Percentiles rank a stretch among this genome's conserved stretches.
Conservation (phyloP, 2,797 vertebrate genomes). For the Takifugu ocellatus region DNA sequence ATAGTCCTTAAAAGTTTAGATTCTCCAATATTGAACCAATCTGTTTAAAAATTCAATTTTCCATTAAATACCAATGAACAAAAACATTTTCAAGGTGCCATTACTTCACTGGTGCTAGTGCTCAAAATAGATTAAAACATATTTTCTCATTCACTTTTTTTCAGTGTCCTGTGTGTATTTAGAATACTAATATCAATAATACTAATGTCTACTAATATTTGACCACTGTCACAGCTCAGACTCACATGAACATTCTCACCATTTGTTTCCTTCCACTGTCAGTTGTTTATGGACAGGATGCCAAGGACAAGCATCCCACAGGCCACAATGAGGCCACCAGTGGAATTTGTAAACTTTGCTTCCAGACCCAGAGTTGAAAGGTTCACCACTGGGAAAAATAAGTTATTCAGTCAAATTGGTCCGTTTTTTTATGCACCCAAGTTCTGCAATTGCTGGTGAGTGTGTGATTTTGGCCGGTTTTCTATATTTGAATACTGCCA, state of each 20-base stretch:
- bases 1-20: too few species aligned
- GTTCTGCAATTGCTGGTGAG: background rate
- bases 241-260: slow-evolving; percentile 16
- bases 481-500: slow-evolving; percentile 14
- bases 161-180: too few species aligned
- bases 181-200: too few species aligned
- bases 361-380: slow-evolving; percentile 28
- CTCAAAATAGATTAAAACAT: too few species aligned
- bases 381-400: background rate
- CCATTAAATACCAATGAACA: too few species aligned
- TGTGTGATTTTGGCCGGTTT: background rate
- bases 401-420: background rate
- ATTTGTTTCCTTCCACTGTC: slow-evolving; percentile 12
- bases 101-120: too few species aligned
- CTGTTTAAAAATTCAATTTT: too few species aligned
- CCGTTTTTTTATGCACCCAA: background rate
- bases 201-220: too few species aligned
- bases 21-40: too few species aligned
- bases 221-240: background rate
- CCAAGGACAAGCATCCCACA: slow-evolving; percentile 31
- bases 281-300: slow-evolving; percentile 31
- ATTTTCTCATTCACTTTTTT: too few species aligned
- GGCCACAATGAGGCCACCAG: slow-evolving; percentile 9
- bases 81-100: too few species aligned
- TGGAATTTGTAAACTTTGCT: slow-evolving; percentile 29